phyloP scores from a whole-genome alignment of 2,888 invertebrate species.

The Chrysina gloriosa region DNA sequence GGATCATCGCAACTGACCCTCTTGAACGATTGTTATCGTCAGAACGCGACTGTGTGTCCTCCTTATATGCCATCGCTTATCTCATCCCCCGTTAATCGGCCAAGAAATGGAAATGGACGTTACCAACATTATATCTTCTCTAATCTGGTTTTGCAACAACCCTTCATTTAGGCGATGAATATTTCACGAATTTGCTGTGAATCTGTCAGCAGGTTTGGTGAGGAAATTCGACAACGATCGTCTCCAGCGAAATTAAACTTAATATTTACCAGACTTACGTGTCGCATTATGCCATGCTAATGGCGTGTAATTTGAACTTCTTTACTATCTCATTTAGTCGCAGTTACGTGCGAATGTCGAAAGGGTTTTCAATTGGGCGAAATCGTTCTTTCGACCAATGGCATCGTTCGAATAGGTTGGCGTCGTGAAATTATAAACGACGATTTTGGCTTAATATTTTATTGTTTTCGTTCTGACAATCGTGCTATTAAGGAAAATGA shows the following conservation, averaged over 20 bases:
- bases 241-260: not conserved
- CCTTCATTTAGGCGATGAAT: not conserved
- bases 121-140: not conserved
- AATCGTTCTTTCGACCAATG: too few species aligned
- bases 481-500: too few species aligned
- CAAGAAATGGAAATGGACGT: not conserved
- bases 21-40: not conserved
- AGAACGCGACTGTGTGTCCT: too few species aligned
- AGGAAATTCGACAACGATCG: not conserved
- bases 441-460: too few species aligned
- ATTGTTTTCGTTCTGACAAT: too few species aligned
- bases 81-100: too few species aligned
- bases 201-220: not conserved
- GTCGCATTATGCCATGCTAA: not conserved
- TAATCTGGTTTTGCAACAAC: not conserved
- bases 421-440: too few species aligned
- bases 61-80: too few species aligned
- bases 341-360: not conserved
- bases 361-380: too few species aligned
- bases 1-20: not conserved
- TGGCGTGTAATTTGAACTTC: not conserved
- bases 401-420: too few species aligned
- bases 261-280: not conserved
- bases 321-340: not conserved
- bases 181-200: conserved; percentile 4